Evolutionary conservation across 92 coral and sea anemone species (phyloP), one percentile per base, ranked within the genome.

Genomic region (Palythoa heliodiscus): DNA sequence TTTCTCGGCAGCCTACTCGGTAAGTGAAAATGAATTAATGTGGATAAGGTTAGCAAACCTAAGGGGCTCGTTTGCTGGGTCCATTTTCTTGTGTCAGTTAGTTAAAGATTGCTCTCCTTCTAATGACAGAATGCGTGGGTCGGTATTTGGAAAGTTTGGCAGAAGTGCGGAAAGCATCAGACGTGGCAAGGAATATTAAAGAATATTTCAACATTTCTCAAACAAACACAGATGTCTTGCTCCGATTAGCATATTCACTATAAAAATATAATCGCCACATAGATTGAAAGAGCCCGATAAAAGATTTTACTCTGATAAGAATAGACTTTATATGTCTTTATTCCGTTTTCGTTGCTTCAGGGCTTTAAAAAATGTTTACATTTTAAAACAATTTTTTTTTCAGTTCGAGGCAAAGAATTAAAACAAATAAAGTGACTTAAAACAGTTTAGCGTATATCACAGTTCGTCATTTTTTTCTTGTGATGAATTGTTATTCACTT

Each of bases 121-220:
- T 80, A 80, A 80, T 84, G 88, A 60, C 90, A 81, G 12, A 57
- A 57, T 68, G 93, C 90, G 88, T 90, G 93, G 90, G 93, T 43
- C 20, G 88, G n/a, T 87, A 73, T 77, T 78, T 70, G 71, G 71
- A 67, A 48, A 48, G 54, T 47, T 70, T 80, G 84, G 66, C 84
- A 80, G 48, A 66, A 43, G 11, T 80, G 13, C 70, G 84, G 75
- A 80, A 80, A 38, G 38, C 73, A 52, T 47, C 37, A 80, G 84
- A 64, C 84, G 14, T 23, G 13, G 70, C 52, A 20, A 64, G 66
- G 84, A 67, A 66, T 80, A 80, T 80, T 64, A 77, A 54, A 53
- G 82, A 77, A 77, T 77, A 72, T 77, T 77, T 77, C 82, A 77
- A 57, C 69, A 77, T 57, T 77, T 77, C 82, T 77, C 82, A 60